Conservation (phyloP, 1,140 invertebrate genomes). For the Asbolus verrucosus region DNA sequence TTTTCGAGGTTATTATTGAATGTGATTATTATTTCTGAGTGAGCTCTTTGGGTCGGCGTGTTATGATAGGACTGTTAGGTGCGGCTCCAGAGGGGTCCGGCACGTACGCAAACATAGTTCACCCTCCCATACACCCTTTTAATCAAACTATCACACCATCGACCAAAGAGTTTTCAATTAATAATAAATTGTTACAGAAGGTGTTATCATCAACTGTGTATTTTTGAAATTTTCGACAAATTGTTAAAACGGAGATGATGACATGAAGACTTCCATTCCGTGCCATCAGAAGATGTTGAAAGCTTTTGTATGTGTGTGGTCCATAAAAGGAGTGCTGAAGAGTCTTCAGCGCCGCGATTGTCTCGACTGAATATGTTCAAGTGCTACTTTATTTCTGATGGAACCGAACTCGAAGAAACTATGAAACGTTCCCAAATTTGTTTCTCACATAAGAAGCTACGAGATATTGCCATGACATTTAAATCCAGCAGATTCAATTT, state of each 20-base stretch:
- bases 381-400: constrained; percentile 42
- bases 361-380: constrained; percentile 42
- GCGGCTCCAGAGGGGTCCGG: not conserved
- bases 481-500: not conserved
- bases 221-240: not conserved
- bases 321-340: constrained; percentile 44
- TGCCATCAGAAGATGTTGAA: constrained; percentile 31
- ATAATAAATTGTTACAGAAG: not conserved
- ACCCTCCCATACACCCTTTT: constrained; percentile 8
- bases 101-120: constrained; percentile 23
- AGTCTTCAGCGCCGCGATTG: constrained; percentile 36
- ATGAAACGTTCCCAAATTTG: constrained; percentile 19
- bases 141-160: constrained; percentile 11
- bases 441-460: constrained; percentile 24
- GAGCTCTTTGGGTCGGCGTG: not conserved
- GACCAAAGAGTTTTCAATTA: constrained; percentile 17
- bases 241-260: constrained; percentile 30
- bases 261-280: constrained; percentile 22
- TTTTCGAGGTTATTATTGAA: constrained; percentile 15
- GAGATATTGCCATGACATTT: constrained; percentile 31
- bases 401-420: constrained; percentile 21
- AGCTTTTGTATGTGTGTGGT: constrained; percentile 41
- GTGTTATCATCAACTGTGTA: no score
- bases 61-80: constrained; percentile 31
- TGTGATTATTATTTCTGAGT: constrained; percentile 27